Conservation (phyloP, 1,140 invertebrate genomes). For the Mizuhopecten yessoensis region DNA sequence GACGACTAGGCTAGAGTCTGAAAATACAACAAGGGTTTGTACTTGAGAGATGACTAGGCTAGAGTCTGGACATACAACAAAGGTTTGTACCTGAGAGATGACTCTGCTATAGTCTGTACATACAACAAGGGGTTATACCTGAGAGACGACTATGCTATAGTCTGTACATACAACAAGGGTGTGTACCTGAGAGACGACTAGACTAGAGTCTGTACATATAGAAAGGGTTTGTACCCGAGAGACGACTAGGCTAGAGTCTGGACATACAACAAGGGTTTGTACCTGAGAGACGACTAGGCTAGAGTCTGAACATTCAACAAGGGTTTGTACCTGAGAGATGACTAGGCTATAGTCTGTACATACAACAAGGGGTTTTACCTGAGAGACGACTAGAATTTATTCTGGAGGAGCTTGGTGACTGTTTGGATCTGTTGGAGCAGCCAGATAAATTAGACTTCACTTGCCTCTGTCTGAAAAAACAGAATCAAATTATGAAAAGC, state of each 20-base stretch:
- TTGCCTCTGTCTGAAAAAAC: conserved; percentile 67
- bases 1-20: conserved; percentile 60
- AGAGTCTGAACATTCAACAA: too few relatives aligned
- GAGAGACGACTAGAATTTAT: conserved; percentile 66
- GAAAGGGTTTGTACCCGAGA: conserved; percentile 68
- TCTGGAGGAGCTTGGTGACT: conserved; percentile 59
- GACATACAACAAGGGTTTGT: neutral
- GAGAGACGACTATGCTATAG: conserved; percentile 65
- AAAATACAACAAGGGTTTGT: neutral
- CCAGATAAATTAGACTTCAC: conserved; percentile 69
- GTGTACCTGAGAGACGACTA: too few relatives aligned
- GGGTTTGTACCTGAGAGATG: too few relatives aligned
- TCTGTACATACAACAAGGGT: too few relatives aligned
- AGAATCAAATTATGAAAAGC: too few relatives aligned
- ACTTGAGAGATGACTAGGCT: too few relatives aligned
- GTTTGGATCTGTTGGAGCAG: conserved; percentile 63
- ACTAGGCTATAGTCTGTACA: too few relatives aligned
- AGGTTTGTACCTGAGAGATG: too few relatives aligned
- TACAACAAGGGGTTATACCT: conserved; percentile 48
- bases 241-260: conserved; percentile 60
- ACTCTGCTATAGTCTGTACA: too few relatives aligned
- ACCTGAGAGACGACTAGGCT: too few relatives aligned
- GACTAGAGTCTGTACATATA: too few relatives aligned
- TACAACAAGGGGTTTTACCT: conserved; percentile 49
- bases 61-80: too few relatives aligned